Evolutionary conservation across 2,888 invertebrate genomes (phyloP), one percentile per base, ranked within the genome.

Genomic region (Bimastos eiseni): DNA sequence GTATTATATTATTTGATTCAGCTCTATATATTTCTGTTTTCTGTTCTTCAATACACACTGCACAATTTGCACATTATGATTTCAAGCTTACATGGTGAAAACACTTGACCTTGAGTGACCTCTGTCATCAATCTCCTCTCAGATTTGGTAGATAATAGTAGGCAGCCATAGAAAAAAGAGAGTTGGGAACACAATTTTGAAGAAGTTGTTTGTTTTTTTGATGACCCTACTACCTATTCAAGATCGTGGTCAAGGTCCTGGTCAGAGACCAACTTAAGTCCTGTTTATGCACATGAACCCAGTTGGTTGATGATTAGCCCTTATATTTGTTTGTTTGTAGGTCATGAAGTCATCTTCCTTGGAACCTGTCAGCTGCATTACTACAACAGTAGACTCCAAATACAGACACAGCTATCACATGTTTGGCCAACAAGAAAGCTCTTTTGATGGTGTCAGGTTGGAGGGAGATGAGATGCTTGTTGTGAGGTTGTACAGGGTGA

Each of bases 381-480:
- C 94, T 34, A 94, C 94, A 30, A 93, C 94, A 84, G 94, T 94
- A n/a, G 92, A 93, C 90, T 94, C 94, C 88, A 94, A 93, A 92
- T 94, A 94, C 92, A 93, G 93, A 91, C 93, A 93, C 92, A 92
- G 93, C 91, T 94, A 94, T 92, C 95, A 94, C 92, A 93, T 95
- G 33, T 95, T 94, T 91, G 95, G 94, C n/a, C 94, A 94, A 92
- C 94, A 94, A 91, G 94, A 94, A 91, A 94, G 94, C 33, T 92
- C 93, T 19, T 95, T 95, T 92, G 92, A 93, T 89, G 93, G 93
- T 88, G 93, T 94, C 30, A 93, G 93, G n/a, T 91, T 94, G 91
- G 93, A 93, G 86, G 93, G 93, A 34, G 94, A 94, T 92, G 94
- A 94, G 93, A 91, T 95, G 70, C 91, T 94, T 44, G 93, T 95